Percentiles rank a stretch among this genome's conserved stretches.
phyloP scores from a whole-genome alignment of 2,797 vertebrate species.

The Danio kyathit region DNA sequence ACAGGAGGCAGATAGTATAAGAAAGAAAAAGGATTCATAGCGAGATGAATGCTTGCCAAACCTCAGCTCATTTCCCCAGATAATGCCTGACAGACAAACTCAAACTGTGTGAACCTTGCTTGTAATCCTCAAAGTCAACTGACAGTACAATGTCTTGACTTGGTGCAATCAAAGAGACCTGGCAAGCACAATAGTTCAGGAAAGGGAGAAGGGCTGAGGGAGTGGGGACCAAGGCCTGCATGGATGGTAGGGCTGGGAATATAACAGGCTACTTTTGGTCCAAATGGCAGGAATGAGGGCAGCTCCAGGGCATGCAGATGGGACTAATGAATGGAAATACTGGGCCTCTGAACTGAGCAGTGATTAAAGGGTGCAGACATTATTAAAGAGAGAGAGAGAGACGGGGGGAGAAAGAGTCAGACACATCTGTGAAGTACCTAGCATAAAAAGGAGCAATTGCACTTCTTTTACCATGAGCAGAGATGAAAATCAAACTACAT shows the following conservation, averaged over 20 bases:
- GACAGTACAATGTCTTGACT: conserved; percentile 64
- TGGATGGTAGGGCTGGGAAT: conserved; percentile 59
- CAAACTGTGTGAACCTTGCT: conserved; percentile 63
- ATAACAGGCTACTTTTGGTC: conserved; percentile 70
- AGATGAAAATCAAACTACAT: conserved; percentile 54
- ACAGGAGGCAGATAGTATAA: conserved; percentile 49
- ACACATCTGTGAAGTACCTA: conserved; percentile 60
- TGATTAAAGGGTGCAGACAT: conserved; percentile 73
- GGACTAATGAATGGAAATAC: conserved; percentile 76
- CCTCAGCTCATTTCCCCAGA: conserved; percentile 62
- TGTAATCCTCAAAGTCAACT: conserved; percentile 64
- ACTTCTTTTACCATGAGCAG: conserved; percentile 59
- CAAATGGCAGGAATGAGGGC: conserved; percentile 64
- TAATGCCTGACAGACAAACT: conserved; percentile 60
- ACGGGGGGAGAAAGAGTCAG: conserved; percentile 4
- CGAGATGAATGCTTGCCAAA: conserved; percentile 63
- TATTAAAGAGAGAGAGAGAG: conserved; percentile 55
- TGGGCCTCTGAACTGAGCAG: conserved; percentile 66
- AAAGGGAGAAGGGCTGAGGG: background rate
- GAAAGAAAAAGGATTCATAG: conserved; percentile 65
- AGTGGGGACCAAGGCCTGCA: conserved; percentile 50
- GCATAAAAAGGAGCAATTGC: conserved; percentile 2
- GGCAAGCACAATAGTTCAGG: conserved; percentile 33
- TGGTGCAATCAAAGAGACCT: conserved; percentile 52
- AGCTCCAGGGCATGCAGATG: conserved; percentile 68